A percentile compares a stretch with the other conserved stretches of the same genome.
Conservation (phyloP, 2,888 invertebrate species). For the Drosophila villosipedis region DNA sequence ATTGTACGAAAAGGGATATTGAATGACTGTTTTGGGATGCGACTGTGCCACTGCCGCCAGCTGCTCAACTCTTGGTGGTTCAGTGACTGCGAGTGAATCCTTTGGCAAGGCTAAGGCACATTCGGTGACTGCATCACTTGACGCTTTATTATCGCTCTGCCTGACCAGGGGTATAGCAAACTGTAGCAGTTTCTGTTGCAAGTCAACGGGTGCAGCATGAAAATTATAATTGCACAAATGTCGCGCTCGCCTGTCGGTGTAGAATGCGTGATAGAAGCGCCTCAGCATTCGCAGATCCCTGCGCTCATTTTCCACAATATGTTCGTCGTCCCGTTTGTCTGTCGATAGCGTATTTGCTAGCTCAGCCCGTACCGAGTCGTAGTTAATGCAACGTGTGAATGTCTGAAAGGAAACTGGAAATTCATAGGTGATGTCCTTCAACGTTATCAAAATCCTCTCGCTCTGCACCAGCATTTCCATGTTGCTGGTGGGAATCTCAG, state of each 20-base stretch:
- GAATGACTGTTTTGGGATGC: too few species aligned
- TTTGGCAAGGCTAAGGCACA: not conserved
- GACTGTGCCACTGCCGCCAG: too few species aligned
- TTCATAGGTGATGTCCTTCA: slow-evolving; percentile 23
- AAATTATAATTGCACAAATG: slow-evolving; percentile 37
- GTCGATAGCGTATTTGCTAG: slow-evolving; percentile 9
- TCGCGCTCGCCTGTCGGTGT: slow-evolving; percentile 18
- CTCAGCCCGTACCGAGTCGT: slow-evolving; percentile 14
- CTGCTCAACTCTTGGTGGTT: not conserved
- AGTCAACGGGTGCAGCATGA: slow-evolving; percentile 31
- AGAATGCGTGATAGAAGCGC: slow-evolving; percentile 40
- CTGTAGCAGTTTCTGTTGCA: slow-evolving; percentile 25
- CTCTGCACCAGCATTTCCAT: not conserved
- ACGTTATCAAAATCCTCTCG: slow-evolving; percentile 22
- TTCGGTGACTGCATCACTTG: not conserved
- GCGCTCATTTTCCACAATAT: slow-evolving; percentile 2
- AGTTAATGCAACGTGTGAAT: slow-evolving; percentile 41
- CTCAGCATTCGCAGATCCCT: slow-evolving; percentile 3
- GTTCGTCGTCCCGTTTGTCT: not conserved
- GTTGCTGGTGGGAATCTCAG: not conserved
- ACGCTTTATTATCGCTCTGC: not conserved
- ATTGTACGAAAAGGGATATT: slow-evolving; percentile 40
- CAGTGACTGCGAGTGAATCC: not conserved
- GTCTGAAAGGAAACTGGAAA: slow-evolving; percentile 50
- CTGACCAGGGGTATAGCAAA: slow-evolving; percentile 21